These are phyloP conservation scores for Acrobasis repandana DNA, from an alignment of 2,888 invertebrate genomes.

Conservation along the genomic window DNA sequence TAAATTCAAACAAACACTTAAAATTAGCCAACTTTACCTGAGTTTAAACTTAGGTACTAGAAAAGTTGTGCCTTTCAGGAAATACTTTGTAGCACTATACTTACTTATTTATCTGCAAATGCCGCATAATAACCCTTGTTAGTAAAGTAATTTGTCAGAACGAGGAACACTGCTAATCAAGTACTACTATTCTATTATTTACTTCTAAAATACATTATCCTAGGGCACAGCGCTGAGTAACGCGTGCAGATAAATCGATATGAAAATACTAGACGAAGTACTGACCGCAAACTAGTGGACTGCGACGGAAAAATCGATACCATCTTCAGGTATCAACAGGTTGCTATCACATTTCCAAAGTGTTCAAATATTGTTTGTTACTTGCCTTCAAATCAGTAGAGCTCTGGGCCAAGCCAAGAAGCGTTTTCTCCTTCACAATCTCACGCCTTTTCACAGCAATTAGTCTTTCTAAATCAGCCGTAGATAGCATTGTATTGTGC, in stretches of 20 bases:
- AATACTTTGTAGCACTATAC: constrained; percentile 7
- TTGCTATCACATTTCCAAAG: constrained; percentile 22
- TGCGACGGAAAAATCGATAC: constrained; percentile 35
- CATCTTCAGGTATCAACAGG: constrained; percentile 42
- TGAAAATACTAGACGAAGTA: constrained; percentile 21
- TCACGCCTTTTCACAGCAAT: constrained; percentile 72
- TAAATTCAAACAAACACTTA: neutral
- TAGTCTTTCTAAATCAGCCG: constrained; percentile 67
- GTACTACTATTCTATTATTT: constrained; percentile 12
- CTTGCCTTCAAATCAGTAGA: constrained; percentile 41
- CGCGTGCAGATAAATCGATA: constrained; percentile 31
- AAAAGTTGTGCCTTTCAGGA: constrained; percentile 20
- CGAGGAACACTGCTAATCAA: neutral
- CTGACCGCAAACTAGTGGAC: constrained; percentile 9
- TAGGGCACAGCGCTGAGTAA: constrained; percentile 4
- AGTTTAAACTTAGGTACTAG: neutral
- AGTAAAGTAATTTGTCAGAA: constrained; percentile 4
- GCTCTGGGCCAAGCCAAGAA: constrained; percentile 51
- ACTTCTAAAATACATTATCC: constrained; percentile 15
- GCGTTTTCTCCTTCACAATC: constrained; percentile 69
- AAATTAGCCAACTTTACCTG: neutral
- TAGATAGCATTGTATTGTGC: constrained; percentile 65
- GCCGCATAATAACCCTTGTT: constrained; percentile 11
- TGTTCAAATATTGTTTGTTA: constrained; percentile 27
- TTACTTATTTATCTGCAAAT: constrained; percentile 24